phyloP scores from a whole-genome alignment of 2,888 invertebrate species.

The Azorinus chamasolen region DNA sequence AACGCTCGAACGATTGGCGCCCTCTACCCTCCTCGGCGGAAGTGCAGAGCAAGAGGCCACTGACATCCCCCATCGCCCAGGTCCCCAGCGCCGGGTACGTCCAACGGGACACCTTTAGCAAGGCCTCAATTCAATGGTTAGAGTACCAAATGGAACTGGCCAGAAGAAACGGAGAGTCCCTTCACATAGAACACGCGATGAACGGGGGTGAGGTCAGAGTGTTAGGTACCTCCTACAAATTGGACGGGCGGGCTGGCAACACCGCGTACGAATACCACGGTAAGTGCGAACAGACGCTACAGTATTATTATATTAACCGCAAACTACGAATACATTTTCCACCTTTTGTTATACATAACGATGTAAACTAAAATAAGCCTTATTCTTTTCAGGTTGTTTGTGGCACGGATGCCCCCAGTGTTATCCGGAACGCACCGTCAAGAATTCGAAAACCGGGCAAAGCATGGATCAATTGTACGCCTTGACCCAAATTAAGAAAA shows the following conservation, averaged over 20 bases:
- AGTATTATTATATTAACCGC: too few relatives aligned
- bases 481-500: constrained; percentile 8
- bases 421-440: constrained; percentile 12
- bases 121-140: constrained; percentile 53
- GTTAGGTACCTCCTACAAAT: constrained; percentile 29
- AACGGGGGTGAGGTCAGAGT: constrained; percentile 33
- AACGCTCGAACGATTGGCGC: too few relatives aligned
- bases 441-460: constrained; percentile 8
- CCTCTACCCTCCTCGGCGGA: too few relatives aligned
- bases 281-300: not conserved
- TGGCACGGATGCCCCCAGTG: constrained; percentile 23
- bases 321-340: too few relatives aligned
- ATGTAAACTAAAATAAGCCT: too few relatives aligned
- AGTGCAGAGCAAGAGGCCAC: constrained; percentile 2
- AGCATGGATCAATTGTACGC: constrained; percentile 17
- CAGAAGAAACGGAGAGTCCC: not conserved
- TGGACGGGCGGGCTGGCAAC: constrained; percentile 16
- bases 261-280: constrained; percentile 17
- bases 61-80: constrained; percentile 28
- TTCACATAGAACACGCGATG: constrained; percentile 35
- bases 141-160: constrained; percentile 43
- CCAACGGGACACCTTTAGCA: constrained; percentile 40
- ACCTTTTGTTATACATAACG: too few relatives aligned
- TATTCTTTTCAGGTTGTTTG: constrained; percentile 26
- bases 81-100: constrained; percentile 45